Conservation (phyloP, 2,113 vertebrate genomes). For the Pterocles gutturalis region DNA sequence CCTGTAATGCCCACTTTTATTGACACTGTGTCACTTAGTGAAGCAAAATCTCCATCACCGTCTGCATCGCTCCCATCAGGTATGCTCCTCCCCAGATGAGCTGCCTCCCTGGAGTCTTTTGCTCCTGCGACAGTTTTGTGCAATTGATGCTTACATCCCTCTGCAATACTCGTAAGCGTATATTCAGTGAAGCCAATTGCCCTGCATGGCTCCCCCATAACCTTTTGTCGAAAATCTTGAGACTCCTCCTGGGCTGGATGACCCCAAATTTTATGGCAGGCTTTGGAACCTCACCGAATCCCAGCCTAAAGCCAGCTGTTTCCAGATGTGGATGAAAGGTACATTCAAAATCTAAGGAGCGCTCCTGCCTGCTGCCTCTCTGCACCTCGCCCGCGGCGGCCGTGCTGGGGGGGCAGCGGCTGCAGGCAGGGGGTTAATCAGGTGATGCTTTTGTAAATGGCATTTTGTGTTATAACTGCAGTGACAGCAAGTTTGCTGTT, state of each 20-base stretch:
- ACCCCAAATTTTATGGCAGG: not conserved
- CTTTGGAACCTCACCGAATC: not conserved
- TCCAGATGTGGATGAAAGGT: not conserved
- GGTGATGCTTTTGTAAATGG: not conserved
- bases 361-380: not conserved
- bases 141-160: not conserved
- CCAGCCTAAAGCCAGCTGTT: not conserved
- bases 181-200: not conserved
- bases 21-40: not conserved
- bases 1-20: not conserved
- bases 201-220: not conserved
- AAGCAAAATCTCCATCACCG: not conserved
- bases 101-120: not conserved
- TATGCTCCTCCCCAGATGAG: not conserved
- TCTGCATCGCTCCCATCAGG: not conserved
- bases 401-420: too few relatives aligned
- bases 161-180: not conserved
- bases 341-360: not conserved
- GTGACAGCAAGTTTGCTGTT: not conserved
- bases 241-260: not conserved
- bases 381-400: rapidly evolving
- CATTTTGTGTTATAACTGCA: not conserved
- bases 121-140: not conserved
- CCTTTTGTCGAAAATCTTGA: not conserved
- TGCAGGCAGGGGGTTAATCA: not conserved